Percentiles rank a stretch among this genome's conserved stretches.
Evolutionary conservation across 1,140 invertebrate genomes (phyloP).

Genomic region (Danaus melanippus): DNA sequence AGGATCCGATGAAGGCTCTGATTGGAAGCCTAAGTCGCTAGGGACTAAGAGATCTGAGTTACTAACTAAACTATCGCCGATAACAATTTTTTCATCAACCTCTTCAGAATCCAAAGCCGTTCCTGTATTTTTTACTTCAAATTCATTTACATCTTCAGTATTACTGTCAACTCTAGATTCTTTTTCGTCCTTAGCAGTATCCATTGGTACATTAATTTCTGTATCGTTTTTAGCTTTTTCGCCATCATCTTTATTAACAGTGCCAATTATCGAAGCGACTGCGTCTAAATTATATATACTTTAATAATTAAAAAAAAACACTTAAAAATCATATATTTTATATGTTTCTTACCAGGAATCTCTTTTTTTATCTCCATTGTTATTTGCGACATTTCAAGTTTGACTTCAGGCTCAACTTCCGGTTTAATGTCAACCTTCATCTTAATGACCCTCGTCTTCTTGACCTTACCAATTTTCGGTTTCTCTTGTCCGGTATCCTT

Average conservation of each 20-base stretch:
- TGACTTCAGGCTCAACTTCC: slow-evolving; percentile 4
- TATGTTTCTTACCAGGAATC: slow-evolving; percentile 25
- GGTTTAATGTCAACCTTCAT: slow-evolving; percentile 11
- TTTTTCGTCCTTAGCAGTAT: slow-evolving; percentile 1
- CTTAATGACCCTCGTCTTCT: slow-evolving; percentile 13
- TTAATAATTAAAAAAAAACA: slow-evolving; percentile 14
- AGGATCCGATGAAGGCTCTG: background rate
- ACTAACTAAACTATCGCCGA: background rate
- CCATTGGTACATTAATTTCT: slow-evolving; percentile 4
- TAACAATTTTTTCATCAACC: too few species aligned
- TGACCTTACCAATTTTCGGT: slow-evolving; percentile 20
- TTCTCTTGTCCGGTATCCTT: slow-evolving; percentile 14
- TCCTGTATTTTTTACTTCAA: too few species aligned
- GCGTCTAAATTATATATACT: slow-evolving; percentile 32
- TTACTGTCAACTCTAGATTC: background rate
- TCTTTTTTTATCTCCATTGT: slow-evolving; percentile 15
- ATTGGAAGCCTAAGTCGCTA: slow-evolving; percentile 6
- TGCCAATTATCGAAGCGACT: slow-evolving; percentile 57
- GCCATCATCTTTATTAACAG: slow-evolving; percentile 26
- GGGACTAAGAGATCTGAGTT: slow-evolving; percentile 4
- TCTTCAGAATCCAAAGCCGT: too few species aligned
- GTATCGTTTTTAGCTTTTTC: slow-evolving; percentile 12
- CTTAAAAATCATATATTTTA: background rate
- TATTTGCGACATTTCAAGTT: slow-evolving; percentile 3
- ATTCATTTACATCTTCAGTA: too few species aligned